Evolutionary conservation across 2,888 invertebrate genomes (phyloP), one percentile per base, ranked within the genome.

Genomic region (Hirtodrosophila duncani): DNA sequence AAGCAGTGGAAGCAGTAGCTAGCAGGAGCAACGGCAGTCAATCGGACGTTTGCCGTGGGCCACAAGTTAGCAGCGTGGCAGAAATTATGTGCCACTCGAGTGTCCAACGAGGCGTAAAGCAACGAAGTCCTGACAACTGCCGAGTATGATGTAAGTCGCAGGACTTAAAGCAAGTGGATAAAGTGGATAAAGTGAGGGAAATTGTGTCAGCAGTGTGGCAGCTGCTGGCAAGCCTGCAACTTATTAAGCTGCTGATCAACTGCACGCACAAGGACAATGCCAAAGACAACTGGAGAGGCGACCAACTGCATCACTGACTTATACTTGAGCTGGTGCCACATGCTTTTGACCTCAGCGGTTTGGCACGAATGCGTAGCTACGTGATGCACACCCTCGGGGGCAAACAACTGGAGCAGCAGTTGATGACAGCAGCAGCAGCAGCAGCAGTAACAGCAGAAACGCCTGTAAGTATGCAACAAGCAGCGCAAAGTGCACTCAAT

Each of bases 391-490:
- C 3, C 1, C 10, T 6, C 16, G 14, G 13, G 3, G 20, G 7
- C n/a, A n/a, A n/a, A n/a, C n/a, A n/a, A n/a, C n/a, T n/a, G 4
- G 20, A 20, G 4, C 20, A 3, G 20, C n/a, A n/a, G n/a, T n/a
- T n/a, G n/a, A n/a, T n/a, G n/a, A n/a, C n/a, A 11, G 11, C 8
- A 26, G 7, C 16, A 26, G 5, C 29, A 23, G 21, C 26, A 39
- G 21, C 8, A 48, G 16, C 39, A 37, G 29, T 42, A 38, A 36
- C 42, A 42, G 18, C 36, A 39, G 29, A 56, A 29, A 36, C 51
- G 58, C 57, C 67, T 61, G 61, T 33, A 57, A 67, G 68, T 56
- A 69, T 67, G 77, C 72, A 77, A 71, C 66, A 71, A 72, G 58
- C 63, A 55, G 52, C 36, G 31, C 29, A 49, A 49, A 56, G 46